Conservation (phyloP, 1,140 invertebrate genomes). For the Contarinia nasturtii region DNA sequence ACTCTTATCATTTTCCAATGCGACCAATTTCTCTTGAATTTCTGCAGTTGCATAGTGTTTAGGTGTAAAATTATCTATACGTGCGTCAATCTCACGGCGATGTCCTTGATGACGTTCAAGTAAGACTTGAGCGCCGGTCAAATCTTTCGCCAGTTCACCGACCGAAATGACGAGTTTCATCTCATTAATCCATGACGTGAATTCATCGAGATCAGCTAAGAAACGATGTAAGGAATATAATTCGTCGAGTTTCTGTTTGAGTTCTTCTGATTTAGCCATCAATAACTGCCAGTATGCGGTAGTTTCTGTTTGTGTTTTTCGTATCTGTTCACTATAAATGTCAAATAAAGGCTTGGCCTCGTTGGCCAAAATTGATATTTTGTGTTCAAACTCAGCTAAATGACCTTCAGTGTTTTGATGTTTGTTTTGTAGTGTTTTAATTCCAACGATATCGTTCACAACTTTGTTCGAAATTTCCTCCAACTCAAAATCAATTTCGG, state of each 20-base stretch:
- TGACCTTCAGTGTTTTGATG: constrained; percentile 97
- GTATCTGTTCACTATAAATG: constrained; percentile 80
- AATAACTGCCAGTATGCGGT: constrained; percentile 81
- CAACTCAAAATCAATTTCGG: constrained; percentile 11
- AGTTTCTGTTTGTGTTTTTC: constrained; percentile 81
- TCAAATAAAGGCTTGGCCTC: constrained; percentile 80
- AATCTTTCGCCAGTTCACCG: constrained; percentile 96
- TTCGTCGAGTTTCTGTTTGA: constrained; percentile 72
- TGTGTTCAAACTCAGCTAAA: constrained; percentile 88
- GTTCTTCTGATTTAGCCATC: constrained; percentile 72
- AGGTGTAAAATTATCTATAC: constrained; percentile 83
- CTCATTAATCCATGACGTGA: constrained; percentile 95
- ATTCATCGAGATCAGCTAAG: constrained; percentile 89
- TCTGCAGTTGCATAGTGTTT: constrained; percentile 82
- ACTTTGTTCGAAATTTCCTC: constrained; percentile 97
- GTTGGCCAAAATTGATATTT: constrained; percentile 75
- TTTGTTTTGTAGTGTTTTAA: constrained; percentile 44
- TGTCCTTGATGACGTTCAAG: constrained; percentile 95
- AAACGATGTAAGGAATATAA: constrained; percentile 92
- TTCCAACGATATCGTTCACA: constrained; percentile 69
- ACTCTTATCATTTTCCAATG: constrained; percentile 65
- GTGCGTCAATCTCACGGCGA: constrained; percentile 94
- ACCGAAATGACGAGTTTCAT: constrained; percentile 94
- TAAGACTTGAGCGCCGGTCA: constrained; percentile 91
- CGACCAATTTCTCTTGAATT: constrained; percentile 64